Conservation (phyloP, 2,797 vertebrate genomes). For the Sardinella longiceps region DNA sequence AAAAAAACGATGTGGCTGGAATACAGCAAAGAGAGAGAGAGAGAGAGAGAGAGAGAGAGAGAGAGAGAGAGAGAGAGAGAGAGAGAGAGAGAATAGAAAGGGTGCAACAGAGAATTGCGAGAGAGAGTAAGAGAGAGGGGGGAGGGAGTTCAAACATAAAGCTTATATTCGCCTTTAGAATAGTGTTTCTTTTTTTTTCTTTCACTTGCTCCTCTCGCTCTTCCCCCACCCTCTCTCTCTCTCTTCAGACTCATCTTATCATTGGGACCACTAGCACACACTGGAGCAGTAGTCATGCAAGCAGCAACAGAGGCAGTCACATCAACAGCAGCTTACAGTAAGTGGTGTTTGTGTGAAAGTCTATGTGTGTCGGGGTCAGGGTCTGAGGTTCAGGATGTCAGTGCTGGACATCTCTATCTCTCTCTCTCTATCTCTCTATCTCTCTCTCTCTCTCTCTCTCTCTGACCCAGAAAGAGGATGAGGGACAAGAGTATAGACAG, state of each 20-base stretch:
- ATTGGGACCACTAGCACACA: neutral
- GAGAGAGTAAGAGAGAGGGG: neutral
- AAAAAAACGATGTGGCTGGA: no score
- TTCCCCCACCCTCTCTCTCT: neutral
- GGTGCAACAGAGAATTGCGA: neutral
- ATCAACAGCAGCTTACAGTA: neutral
- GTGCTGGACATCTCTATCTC: neutral
- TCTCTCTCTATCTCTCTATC: neutral
- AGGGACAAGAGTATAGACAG: neutral
- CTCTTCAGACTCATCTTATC: neutral
- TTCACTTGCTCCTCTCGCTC: neutral
- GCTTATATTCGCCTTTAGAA: slow-evolving; percentile 20
- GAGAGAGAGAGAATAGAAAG: neutral
- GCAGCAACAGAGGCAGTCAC: neutral
- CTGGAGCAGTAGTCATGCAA: neutral
- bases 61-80: no score
- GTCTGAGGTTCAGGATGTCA: neutral
- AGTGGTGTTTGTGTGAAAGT: neutral
- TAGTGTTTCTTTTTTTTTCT: neutral
- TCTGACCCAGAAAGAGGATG: neutral
- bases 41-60: neutral
- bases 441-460: neutral
- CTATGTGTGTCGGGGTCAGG: neutral
- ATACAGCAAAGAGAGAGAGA: neutral
- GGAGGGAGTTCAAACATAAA: slow-evolving; percentile 9